Evolutionary conservation across 2,113 vertebrate genomes (phyloP), one percentile per base, ranked within the genome.

Genomic region (Eptesicus fuscus): DNA sequence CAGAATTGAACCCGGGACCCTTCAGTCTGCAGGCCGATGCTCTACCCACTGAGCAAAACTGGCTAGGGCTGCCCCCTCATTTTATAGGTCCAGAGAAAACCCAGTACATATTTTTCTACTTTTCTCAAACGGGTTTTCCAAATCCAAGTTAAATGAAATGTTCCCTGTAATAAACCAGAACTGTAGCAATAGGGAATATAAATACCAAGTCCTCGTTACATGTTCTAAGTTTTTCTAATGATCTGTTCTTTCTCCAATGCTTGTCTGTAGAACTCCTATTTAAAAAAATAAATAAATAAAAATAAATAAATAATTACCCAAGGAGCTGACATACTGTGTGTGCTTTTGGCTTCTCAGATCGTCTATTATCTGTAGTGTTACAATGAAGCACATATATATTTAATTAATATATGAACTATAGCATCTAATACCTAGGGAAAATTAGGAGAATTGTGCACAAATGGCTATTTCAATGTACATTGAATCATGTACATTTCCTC

Each of bases 181-280:
- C 2, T 9, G 0, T 47, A 1, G 12, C 5, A 1, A 3, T 9
- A 82, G 30, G 18, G 35, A 16, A 22, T 14, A 37, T 67, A 25
- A 70, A 47, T 0, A 28, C n/a, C 35, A 37, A 61, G 22, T 73
- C 2, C 13, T 59, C 30, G 8, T 37, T 16, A 10, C 3, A n/a
- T 67, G 9, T 71, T 7, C 32, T 67, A 91, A 70, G 37, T 5
- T n/a, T 89, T 71, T 12, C 28, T 40, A 18, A 9, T 7, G 17
- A 67, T 44, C 56, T 44, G 13, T 8, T 13, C 13, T 35, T 76
- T 53, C 7, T 83, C 3, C 44, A 42, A 32, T 47, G 13, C 6
- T 80, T 53, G 4, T 0, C 20, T 79, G 0, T 42, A 83, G 28
- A 93, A 91, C 79, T 70, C 30, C 1, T 47, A 30, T 23, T 30